Evolutionary conservation across 2,888 invertebrate species (phyloP), one percentile per base, ranked within the genome.

Genomic region (Dryocosmus kuriphilus): DNA sequence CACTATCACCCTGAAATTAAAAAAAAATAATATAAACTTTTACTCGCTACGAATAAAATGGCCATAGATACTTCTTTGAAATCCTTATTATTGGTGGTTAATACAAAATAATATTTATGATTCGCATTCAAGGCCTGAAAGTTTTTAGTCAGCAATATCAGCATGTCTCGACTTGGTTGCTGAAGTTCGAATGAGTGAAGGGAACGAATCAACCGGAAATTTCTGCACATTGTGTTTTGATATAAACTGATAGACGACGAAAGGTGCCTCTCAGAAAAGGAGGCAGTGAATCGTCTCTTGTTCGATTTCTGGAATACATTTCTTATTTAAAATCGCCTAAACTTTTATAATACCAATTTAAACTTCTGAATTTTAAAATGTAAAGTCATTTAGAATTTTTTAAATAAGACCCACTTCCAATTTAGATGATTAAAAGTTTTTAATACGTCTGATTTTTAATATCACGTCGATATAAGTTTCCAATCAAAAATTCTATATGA

Each of bases 1-100:
- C 77, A 94, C 93, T 77, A 94, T 92, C 85, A 94, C 92, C 95
- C 95, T 95, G 93, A 14, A 93, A 92, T 60, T 0, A 75, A 76
- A 71, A 67, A 57, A 46, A 57, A 9, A 22, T 2, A 5, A 1
- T 8, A 30, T 51, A 41, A 71, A 71, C 51, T n/a, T 71, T 51
- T 32, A 51, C 30, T 67, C 24, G 1, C 1, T 41, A 24, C 11
- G 19, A 35, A 67, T 24, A 19, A 11, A 9, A 35, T 46, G 7
- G 27, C 27, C n/a, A 67, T 57, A 24, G 4, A 7, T 46, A 19
- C 19, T 46, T 46, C 22, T 55, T 55, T 55, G 22, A 24, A 35
- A 35, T 11, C 0, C 11, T 35, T 35, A 35, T 35, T 11, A 35
- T 11, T 35, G 11, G 11, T 2, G 0, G 35, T 11, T 11, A 11